phyloP scores from a whole-genome alignment of 2,113 vertebrate species.

The Corvus hawaiiensis region DNA sequence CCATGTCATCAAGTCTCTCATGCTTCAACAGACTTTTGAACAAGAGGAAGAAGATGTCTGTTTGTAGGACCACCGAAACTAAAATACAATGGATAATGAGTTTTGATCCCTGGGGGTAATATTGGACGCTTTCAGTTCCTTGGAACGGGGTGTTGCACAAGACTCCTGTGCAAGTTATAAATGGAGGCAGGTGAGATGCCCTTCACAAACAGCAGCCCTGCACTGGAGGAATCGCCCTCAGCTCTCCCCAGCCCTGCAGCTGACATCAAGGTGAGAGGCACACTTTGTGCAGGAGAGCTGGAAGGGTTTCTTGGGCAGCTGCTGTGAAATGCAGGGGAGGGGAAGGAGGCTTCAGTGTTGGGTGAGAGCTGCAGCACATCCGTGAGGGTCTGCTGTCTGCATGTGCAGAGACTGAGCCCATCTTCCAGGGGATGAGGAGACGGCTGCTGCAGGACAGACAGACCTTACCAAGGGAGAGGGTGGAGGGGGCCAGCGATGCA shows the following conservation, averaged over 20 bases:
- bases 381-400: neutral
- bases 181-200: accelerated
- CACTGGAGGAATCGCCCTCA: neutral
- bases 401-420: neutral
- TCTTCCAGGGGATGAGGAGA: neutral
- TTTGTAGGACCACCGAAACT: neutral
- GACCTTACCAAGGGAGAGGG: neutral
- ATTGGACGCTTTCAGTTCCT: accelerated
- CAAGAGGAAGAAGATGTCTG: neutral
- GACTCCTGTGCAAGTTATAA: neutral
- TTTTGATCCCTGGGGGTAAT: neutral
- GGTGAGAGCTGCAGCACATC: neutral
- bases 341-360: neutral
- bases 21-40: accelerated
- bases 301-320: neutral
- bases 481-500: neutral
- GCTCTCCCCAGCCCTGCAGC: neutral
- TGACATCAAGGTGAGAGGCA: neutral
- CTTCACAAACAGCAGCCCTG: accelerated
- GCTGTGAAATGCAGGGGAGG: neutral
- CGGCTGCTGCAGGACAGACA: neutral
- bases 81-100: accelerated
- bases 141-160: neutral
- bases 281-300: neutral
- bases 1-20: accelerated